Base-by-base conservation (phyloP, 2,888 invertebrate genomes). In the Ptychoptera albimana region DNA sequence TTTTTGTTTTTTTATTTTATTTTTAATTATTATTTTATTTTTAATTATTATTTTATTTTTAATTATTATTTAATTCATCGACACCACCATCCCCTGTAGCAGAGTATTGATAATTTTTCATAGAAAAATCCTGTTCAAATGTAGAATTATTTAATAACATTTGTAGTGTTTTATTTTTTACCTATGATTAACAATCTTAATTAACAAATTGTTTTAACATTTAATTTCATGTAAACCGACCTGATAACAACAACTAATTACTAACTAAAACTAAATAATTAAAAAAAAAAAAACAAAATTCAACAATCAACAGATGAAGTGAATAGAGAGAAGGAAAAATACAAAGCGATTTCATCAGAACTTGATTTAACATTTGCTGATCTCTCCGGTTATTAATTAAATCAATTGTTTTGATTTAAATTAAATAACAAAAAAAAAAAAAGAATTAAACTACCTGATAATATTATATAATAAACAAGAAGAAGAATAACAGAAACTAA, bases 281-380 rank as follows among this genome's bases (percentile, higher is more conserved):
- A 34, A 13, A 37, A 23, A 46, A 36, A 47, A 49, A 49, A 39
- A 32, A 46, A 49, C 50, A 38, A 49, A 45, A 60, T 61, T 73
- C 73, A 53, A n/a, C n/a, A n/a, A n/a, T n/a, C n/a, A n/a, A n/a
- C 78, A 89, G 89, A 88, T 70, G 87, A 88, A 63, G 75, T 89
- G 61, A 72, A 82, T 55, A 80, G 81, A 67, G 88, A 89, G 64
- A 92, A 92, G 73, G 89, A 91, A 75, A 91, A 89, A 72, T 97
- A 89, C 79, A 96, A 96, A 76, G 82, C 84, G 54, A 94, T 97
- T 67, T 92, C 93, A 57, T 93, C 94, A 66, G 94, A 97, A 72
- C 81, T 97, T 77, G 94, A 94, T 71, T 82, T 85, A 67, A 92
- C 92, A 50, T 92, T 93, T 68, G 91, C 93, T 53, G 94, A 97